Evolutionary conservation across 1,140 invertebrate genomes (phyloP).

Genomic region (Drosophila dunni): DNA sequence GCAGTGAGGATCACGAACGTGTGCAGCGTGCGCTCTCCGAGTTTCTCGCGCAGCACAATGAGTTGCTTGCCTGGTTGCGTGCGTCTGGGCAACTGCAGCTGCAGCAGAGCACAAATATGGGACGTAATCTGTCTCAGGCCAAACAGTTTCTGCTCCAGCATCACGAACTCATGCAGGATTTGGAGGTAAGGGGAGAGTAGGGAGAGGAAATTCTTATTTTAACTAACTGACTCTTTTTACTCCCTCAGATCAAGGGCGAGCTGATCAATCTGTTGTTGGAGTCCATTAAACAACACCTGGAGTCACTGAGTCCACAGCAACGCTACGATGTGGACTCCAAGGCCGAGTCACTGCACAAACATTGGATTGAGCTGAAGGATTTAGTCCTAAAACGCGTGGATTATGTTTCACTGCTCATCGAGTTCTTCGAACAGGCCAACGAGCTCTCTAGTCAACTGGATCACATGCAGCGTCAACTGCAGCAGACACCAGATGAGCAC

Average conservation of each 20-base stretch:
- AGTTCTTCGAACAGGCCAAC: constrained; percentile 90
- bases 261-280: constrained; percentile 88
- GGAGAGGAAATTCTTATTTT: neutral
- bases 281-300: constrained; percentile 88
- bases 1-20: constrained; percentile 90
- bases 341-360: constrained; percentile 87
- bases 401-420: constrained; percentile 88
- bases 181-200: constrained; percentile 86
- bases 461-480: constrained; percentile 87
- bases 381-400: constrained; percentile 88
- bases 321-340: constrained; percentile 88
- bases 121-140: constrained; percentile 88
- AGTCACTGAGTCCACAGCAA: constrained; percentile 88
- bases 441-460: constrained; percentile 89
- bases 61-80: constrained; percentile 89
- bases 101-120: constrained; percentile 91
- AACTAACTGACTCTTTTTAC: constrained; percentile 28
- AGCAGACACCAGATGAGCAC: constrained; percentile 85
- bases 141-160: constrained; percentile 92
- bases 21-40: constrained; percentile 88
- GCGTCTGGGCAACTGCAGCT: constrained; percentile 90
- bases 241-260: constrained; percentile 87
- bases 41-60: constrained; percentile 90
- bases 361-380: constrained; percentile 88
- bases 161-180: constrained; percentile 90